Conservation (phyloP, 2,888 invertebrate genomes). For the Brachyptera putata region DNA sequence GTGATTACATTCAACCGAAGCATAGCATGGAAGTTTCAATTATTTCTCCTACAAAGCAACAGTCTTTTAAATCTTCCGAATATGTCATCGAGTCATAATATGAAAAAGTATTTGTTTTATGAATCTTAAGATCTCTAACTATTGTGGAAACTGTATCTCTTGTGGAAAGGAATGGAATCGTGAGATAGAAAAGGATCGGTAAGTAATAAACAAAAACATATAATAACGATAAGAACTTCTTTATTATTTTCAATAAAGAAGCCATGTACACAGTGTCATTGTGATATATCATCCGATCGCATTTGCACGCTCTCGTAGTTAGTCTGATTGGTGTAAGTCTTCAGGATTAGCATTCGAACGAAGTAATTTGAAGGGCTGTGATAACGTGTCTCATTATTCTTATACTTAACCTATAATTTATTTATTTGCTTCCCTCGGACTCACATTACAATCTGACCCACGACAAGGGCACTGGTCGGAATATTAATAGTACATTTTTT, state of each 20-base stretch:
- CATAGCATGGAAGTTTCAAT: too few species aligned
- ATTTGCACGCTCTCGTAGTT: conserved; percentile 34
- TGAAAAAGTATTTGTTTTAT: too few species aligned
- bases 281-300: conserved; percentile 30
- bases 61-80: too few species aligned
- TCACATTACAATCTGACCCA: conserved; percentile 44
- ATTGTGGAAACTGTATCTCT: too few species aligned
- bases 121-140: too few species aligned
- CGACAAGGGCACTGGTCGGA: conserved; percentile 22
- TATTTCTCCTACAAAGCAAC: too few species aligned
- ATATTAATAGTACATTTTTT: conserved; percentile 20
- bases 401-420: conserved; percentile 42
- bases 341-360: conserved; percentile 41
- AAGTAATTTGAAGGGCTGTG: conserved; percentile 47
- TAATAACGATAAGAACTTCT: conserved; percentile 62
- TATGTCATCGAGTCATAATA: too few species aligned
- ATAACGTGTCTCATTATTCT: conserved; percentile 49
- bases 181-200: background rate
- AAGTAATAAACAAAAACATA: background rate
- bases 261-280: conserved; percentile 37
- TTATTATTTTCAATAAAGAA: conserved; percentile 47
- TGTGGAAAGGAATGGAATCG: background rate
- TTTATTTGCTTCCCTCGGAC: conserved; percentile 42
- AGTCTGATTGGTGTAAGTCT: conserved; percentile 35
- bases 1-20: too few species aligned